phyloP scores from a whole-genome alignment of 2,797 vertebrate species.

The Propithecus deckenii region DNA sequence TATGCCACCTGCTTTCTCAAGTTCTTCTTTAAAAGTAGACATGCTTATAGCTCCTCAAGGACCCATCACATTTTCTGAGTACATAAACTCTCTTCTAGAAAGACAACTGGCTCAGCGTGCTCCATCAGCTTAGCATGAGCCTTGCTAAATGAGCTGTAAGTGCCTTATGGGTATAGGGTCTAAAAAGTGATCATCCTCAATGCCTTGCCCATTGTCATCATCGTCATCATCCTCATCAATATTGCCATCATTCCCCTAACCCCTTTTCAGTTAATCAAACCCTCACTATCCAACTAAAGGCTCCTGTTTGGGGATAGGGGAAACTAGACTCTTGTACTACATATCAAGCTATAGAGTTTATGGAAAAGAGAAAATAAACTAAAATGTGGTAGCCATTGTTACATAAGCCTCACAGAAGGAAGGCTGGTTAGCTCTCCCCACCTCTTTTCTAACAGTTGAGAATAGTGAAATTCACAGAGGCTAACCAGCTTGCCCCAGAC shows the following conservation, averaged over 20 bases:
- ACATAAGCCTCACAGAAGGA: background rate
- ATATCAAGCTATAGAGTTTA: background rate
- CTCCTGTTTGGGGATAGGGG: background rate
- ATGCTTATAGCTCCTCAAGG: background rate
- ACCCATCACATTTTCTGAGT: slow-evolving; percentile 2
- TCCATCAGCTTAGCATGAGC: background rate
- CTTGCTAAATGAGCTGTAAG: background rate
- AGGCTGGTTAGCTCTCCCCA: background rate
- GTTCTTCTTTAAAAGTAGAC: slow-evolving; percentile 16
- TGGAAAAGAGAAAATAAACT: background rate
- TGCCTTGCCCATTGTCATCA: background rate
- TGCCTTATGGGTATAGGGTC: background rate
- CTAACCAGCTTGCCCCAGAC: background rate
- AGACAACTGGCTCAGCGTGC: background rate
- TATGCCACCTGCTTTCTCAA: background rate
- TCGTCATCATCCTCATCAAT: background rate
- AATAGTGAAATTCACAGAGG: background rate
- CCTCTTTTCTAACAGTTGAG: background rate
- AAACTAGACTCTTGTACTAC: background rate
- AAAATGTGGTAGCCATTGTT: background rate
- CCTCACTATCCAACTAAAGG: background rate
- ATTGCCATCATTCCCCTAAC: background rate
- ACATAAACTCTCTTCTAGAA: slow-evolving; percentile 13
- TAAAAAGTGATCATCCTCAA: background rate
- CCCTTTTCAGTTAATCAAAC: background rate